Base-by-base conservation (phyloP, 2,113 vertebrate genomes). In the Blennius ocellaris region DNA sequence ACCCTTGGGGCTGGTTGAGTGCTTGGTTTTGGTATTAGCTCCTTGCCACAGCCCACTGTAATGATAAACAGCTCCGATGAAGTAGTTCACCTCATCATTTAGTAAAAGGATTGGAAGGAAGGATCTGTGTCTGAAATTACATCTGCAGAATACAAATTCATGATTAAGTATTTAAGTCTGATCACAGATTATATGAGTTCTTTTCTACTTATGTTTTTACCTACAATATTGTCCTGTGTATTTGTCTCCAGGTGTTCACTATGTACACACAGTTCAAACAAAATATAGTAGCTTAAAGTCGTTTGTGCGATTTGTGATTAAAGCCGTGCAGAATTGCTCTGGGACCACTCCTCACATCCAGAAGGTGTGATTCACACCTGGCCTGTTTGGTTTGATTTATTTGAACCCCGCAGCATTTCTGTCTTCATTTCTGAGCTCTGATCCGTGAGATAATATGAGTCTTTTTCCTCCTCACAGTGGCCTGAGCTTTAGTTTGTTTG, bases 361-460 rank as follows among this genome's bases (percentile, higher is more conserved):
- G 16, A 47, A 58, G 54, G 70, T 50, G 48, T 14, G 3, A 80
- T 45, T 80, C 63, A 57, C 53, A 52, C 58, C 9, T 10, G 1
- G 15, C 38, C 62, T 60, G 57, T 56, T 75, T 6, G 15, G n/a
- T 69, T 49, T 56, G 58, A 55, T 51, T 69, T 6, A 49, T 61
- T 51, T 51, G 39, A 65, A 38, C 30, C 38, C 49, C 1, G 11
- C 12, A 81, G 43, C 53, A 21, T 59, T 65, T 59, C 0, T 37
- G 40, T 37, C 17, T 21, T 52, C 21, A 37, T 48, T 36, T 51
- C 49, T 16, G 36, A 66, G 55, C 43, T 61, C 48, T 44, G 7
- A 21, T 64, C 12, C 12, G 6, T 0, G 3, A 4, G 9, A 73
- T 50, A 43, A 51, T 15, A 53, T 1, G 44, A 8, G 36, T 39